Percentiles rank a stretch among this genome's conserved stretches.
Evolutionary conservation across 2,888 invertebrate species (phyloP).

Genomic region (Epistrophe eligans): DNA sequence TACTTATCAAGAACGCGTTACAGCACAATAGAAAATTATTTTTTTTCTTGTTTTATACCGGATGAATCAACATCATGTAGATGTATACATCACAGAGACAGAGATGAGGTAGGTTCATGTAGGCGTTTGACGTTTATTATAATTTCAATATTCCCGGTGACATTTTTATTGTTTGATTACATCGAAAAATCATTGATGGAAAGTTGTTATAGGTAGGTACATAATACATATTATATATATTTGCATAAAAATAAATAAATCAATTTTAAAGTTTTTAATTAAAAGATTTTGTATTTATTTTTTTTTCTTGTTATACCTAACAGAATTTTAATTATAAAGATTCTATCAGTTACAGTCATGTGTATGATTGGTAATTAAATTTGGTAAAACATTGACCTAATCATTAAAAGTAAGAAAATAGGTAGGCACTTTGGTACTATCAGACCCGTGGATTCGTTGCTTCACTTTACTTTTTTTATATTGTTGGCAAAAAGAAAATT

Average conservation of each 20-base stretch:
- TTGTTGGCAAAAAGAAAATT: not conserved
- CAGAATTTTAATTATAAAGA: not conserved
- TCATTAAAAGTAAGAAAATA: not conserved
- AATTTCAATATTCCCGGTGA: conserved; percentile 43
- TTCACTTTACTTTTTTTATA: too few relatives aligned
- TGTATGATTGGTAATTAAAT: not conserved
- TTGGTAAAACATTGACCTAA: not conserved
- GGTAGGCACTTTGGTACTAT: not conserved
- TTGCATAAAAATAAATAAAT: conserved; percentile 48
- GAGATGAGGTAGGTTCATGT: conserved; percentile 58
- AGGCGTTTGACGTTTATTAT: conserved; percentile 63
- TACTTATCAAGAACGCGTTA: conserved; percentile 59
- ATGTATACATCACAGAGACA: not conserved
- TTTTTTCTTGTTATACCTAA: not conserved
- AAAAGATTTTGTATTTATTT: conserved; percentile 3
- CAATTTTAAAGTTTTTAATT: conserved; percentile 15
- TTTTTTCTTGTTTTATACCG: conserved; percentile 50
- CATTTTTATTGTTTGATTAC: conserved; percentile 55
- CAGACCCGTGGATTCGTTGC: not conserved
- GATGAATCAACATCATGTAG: conserved; percentile 53
- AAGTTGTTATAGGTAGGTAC: not conserved
- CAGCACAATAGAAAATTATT: conserved; percentile 55
- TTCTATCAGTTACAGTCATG: not conserved
- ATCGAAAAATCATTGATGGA: conserved; percentile 11
- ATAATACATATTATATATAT: too few relatives aligned